phyloP scores from a whole-genome alignment of 2,888 invertebrate species.

The Drosophila histrio region DNA sequence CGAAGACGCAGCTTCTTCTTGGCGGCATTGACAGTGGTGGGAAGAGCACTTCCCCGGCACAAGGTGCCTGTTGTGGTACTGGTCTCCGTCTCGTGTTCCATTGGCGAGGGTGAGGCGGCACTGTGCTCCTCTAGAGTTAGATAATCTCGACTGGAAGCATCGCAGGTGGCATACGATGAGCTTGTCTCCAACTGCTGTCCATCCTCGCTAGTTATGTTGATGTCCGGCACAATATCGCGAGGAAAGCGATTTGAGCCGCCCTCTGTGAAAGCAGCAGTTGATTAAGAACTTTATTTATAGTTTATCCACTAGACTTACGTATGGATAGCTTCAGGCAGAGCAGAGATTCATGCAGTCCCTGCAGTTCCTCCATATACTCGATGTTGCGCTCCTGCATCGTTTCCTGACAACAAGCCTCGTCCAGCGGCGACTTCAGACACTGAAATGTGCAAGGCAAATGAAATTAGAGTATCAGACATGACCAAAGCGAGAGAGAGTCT shows the following conservation, averaged over 20 bases:
- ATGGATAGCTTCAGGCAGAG: constrained; percentile 78
- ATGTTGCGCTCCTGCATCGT: constrained; percentile 77
- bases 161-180: constrained; percentile 46
- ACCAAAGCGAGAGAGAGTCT: not conserved
- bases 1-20: constrained; percentile 83
- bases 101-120: constrained; percentile 55
- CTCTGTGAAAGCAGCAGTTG: constrained; percentile 57
- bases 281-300: not conserved
- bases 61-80: constrained; percentile 65
- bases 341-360: constrained; percentile 78
- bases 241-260: constrained; percentile 66
- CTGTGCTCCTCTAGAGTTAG: constrained; percentile 75
- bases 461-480: not conserved
- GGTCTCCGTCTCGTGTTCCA: constrained; percentile 73
- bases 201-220: constrained; percentile 82
- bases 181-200: constrained; percentile 61
- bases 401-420: constrained; percentile 82
- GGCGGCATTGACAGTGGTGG: constrained; percentile 40
- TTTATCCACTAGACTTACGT: constrained; percentile 64
- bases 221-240: constrained; percentile 80
- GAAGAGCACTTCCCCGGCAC: constrained; percentile 42
- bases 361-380: constrained; percentile 79
- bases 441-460: constrained; percentile 27
- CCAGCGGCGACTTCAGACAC: constrained; percentile 76
- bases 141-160: constrained; percentile 59